phyloP scores from a whole-genome alignment of 2,888 invertebrate species.

The Tolmerus cingulatus region DNA sequence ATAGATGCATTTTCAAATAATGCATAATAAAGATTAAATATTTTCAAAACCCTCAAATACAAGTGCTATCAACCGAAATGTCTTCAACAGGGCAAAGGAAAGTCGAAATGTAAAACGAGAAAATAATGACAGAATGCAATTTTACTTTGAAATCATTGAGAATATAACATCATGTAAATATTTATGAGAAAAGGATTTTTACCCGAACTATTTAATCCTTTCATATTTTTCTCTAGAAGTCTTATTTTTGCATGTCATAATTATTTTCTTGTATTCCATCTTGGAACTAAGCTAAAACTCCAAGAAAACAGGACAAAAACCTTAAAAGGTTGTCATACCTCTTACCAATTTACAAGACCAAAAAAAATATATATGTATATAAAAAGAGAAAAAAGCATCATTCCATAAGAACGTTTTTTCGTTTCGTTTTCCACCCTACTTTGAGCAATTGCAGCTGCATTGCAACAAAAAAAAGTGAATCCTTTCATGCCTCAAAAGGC shows the following conservation, averaged over 20 bases:
- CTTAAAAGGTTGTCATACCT: background rate
- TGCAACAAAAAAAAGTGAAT: background rate
- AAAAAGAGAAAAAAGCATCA: background rate
- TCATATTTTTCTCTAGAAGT: background rate
- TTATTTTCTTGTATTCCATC: background rate
- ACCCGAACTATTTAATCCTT: background rate
- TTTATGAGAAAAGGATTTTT: background rate
- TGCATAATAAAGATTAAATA: no score
- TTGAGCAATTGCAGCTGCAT: background rate
- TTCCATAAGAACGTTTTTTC: background rate
- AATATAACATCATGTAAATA: background rate
- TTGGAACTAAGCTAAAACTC: background rate
- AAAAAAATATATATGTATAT: background rate
- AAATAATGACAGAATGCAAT: background rate
- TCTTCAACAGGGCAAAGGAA: no score
- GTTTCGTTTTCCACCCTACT: background rate
- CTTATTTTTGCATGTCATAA: background rate
- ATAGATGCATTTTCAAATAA: no score
- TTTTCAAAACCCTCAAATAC: no score
- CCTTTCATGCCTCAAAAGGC: background rate
- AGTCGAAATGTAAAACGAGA: background rate
- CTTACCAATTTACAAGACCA: background rate
- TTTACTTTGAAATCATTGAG: no score
- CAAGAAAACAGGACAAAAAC: background rate
- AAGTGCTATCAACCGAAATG: no score